Evolutionary conservation across 2,113 vertebrate genomes (phyloP).

Genomic region (Oreamnos americanus): DNA sequence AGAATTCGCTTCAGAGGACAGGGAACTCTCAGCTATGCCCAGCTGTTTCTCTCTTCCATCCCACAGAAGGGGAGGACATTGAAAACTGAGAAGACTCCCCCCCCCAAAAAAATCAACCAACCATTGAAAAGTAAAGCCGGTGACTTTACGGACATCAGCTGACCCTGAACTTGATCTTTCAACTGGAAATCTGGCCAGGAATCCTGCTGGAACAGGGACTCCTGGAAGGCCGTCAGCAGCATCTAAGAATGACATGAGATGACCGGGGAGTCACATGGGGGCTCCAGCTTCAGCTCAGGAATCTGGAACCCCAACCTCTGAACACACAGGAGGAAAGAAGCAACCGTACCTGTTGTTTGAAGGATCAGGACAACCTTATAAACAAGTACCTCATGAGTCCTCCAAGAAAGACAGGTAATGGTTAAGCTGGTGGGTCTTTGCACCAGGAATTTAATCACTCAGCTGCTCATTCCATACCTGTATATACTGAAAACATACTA

Average conservation of each 20-base stretch:
- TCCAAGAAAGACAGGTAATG: not conserved
- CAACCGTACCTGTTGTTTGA: no score
- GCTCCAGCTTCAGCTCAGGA: not conserved
- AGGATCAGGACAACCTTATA: not conserved
- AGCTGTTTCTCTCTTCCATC: not conserved
- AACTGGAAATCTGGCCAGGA: not conserved
- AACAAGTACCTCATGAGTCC: not conserved
- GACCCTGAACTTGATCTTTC: not conserved
- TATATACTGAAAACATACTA: not conserved
- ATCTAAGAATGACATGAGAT: not conserved
- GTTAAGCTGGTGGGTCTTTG: not conserved
- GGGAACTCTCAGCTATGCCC: not conserved
- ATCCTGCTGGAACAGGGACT: not conserved
- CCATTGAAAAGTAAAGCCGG: not conserved
- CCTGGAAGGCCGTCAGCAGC: not conserved
- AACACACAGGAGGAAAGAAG: not conserved
- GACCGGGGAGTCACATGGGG: fast-evolving
- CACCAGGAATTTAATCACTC: not conserved
- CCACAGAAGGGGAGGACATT: fast-evolving
- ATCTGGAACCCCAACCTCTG: not conserved
- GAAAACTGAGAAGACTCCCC: not conserved
- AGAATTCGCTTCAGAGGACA: not conserved
- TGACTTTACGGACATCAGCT: not conserved
- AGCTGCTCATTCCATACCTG: not conserved
- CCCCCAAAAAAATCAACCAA: not conserved